Base-by-base conservation (phyloP, 2,113 vertebrate species). In the Eptesicus fuscus region DNA sequence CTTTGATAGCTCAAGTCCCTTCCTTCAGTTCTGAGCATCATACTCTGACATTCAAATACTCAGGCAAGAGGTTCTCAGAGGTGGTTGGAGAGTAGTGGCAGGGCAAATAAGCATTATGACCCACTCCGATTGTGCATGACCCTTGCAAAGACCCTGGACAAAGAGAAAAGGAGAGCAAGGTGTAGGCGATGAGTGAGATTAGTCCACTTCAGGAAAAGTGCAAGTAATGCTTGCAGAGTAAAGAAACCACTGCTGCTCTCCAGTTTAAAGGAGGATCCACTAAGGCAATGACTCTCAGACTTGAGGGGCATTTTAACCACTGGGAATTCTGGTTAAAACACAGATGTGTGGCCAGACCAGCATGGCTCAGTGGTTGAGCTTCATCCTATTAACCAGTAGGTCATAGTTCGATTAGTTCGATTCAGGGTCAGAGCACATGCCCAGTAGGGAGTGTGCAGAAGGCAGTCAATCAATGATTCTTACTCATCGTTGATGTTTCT, bases 21-120 rank as follows among this genome's bases (percentile, higher is more conserved):
- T 2, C 97, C 95, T 2, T 98, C 4, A 6, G 97, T 99, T 59
- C 88, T 97, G 80, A 99, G 92, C 87, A 99, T 69, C 65, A 35
- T 0, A 20, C 0, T 2, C 4, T n/a, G 5, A 87, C 99, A 99
- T 17, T 93, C 82, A 0, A 12, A 97, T 99, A 99, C 96, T 98
- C 90, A 7, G 97, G 95, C 22, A 97, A 96, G 2, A 86, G 4
- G 2, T 84, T 79, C 0, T 0, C 0, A 1, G 0, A 0, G 0
- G 0, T 0, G 17, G 0, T 0, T 8, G 96, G 92, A 0, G 1
- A 63, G 93, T 99, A 99, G 12, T 0, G 16, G 88, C 99, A 99
- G 63, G 99, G 98, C 96, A 99, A 92, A 0, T 95, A 97, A 70
- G 99, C 40, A 47, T 98, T 70, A 88, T 98, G 97, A 30, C 99